A percentile compares a stretch with the other conserved stretches of the same genome.
Conservation (phyloP, 37 sponge, comb jelly and placozoan genomes). For the Ephydatia muelleri region DNA sequence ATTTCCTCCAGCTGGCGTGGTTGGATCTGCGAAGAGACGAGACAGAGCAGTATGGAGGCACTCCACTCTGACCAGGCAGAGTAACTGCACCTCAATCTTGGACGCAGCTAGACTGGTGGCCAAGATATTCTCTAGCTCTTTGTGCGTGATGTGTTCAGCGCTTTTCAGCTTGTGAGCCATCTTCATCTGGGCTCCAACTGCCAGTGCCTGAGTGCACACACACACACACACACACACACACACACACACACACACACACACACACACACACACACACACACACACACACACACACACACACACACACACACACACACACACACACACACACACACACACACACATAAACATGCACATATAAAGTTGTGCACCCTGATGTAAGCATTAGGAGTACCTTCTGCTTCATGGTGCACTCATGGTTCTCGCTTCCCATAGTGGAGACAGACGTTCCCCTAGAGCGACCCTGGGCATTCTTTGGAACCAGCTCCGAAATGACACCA, state of each 20-base stretch:
- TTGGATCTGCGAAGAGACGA: neutral
- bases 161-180: conserved; percentile 52
- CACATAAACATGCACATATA: too few species aligned
- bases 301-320: too few species aligned
- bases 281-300: neutral
- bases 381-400: conserved; percentile 15
- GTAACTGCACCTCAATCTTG: conserved; percentile 30
- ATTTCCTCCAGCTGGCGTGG: conserved; percentile 45
- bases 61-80: neutral
- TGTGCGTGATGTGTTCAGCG: conserved; percentile 59
- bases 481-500: conserved; percentile 56
- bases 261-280: neutral
- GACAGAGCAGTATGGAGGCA: neutral
- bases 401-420: conserved; percentile 26
- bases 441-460: conserved; percentile 21
- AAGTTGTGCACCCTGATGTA: too few species aligned
- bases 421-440: conserved; percentile 19
- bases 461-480: neutral
- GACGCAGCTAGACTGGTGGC: conserved; percentile 25
- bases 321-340: too few species aligned
- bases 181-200: conserved; percentile 72
- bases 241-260: too few species aligned
- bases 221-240: too few species aligned
- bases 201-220: conserved; percentile 25
- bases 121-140: conserved; percentile 48